These are phyloP conservation scores for Orchesella flavescens DNA, from an alignment of 2,888 invertebrate genomes.

Conservation along the genomic window DNA sequence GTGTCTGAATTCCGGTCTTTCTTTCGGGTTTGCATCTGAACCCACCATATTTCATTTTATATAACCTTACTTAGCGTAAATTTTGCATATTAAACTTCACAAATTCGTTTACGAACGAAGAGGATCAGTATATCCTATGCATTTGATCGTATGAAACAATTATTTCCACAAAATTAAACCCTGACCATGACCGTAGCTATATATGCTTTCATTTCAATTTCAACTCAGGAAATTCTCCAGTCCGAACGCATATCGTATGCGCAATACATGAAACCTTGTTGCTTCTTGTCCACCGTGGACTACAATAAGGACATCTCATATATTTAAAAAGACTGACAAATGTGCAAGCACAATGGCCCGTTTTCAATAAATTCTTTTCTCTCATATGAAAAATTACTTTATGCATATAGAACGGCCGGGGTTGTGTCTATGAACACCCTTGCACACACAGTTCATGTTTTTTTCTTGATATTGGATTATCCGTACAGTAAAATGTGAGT, in stretches of 20 bases:
- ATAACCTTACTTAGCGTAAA: slow-evolving; percentile 16
- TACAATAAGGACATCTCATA: neutral
- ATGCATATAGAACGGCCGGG: neutral
- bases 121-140: neutral
- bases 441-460: neutral
- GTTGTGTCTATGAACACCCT: neutral
- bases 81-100: neutral
- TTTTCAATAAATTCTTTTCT: slow-evolving; percentile 45
- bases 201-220: too few species aligned
- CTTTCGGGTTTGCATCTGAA: too few species aligned
- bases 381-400: slow-evolving; percentile 32
- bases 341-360: slow-evolving; percentile 46
- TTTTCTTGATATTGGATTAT: neutral
- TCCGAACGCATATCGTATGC: slow-evolving; percentile 26
- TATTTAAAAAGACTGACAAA: slow-evolving; percentile 56
- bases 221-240: slow-evolving; percentile 35
- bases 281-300: neutral
- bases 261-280: slow-evolving; percentile 44
- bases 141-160: slow-evolving; percentile 35
- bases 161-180: slow-evolving; percentile 66
- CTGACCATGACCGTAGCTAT: slow-evolving; percentile 60
- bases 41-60: neutral
- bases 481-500: too few species aligned
- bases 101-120: slow-evolving; percentile 2
- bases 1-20: neutral